Evolutionary conservation across 1,140 invertebrate species (phyloP), one percentile per base, ranked within the genome.

Genomic region (Zaprionus ornatus): DNA sequence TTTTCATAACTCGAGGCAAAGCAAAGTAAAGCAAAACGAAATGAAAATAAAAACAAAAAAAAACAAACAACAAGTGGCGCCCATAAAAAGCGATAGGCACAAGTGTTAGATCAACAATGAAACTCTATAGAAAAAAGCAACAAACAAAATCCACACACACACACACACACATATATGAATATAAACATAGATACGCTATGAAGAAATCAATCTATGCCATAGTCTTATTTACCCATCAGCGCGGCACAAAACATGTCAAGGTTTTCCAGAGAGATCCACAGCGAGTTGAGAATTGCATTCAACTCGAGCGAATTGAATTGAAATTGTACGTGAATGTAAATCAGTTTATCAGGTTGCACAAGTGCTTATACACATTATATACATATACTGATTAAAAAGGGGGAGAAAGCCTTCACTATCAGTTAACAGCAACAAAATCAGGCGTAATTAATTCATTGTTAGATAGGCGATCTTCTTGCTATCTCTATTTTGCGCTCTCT

Each of bases 241-340:
- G 42, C 32, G 19, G 25, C 68, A 42, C 17, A 48, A 73, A 59
- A 73, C 55, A 73, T 73, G 74, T 77, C 74, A 77, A 73, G 74
- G 74, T 63, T 77, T 67, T 17, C n/a, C 13, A 42, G n/a, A 69
- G 29, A 56, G 42, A 72, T 52, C 29, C 3, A 25, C 10, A 52
- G 35, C 45, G 29, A 23, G 19, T 55, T 17, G n/a, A 45, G n/a
- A 45, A 45, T 45, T 2, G 40, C 40, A 45, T 45, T 40, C 37
- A n/a, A 15, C 13, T 74, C 23, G 54, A 40, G 61, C 19, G 32
- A 57, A 12, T n/a, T 69, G 4, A 29, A 42, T 42, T 23, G 6
- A 63, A 52, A 45, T 60, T 61, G 13, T 54, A 50, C 19, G 48
- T 56, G 32, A 61, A 32, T 63, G 42, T 61, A 15, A 32, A n/a